Percentiles rank a stretch among this genome's conserved stretches.
Conservation (phyloP, 2,113 vertebrate genomes). For the Mirounga angustirostris region DNA sequence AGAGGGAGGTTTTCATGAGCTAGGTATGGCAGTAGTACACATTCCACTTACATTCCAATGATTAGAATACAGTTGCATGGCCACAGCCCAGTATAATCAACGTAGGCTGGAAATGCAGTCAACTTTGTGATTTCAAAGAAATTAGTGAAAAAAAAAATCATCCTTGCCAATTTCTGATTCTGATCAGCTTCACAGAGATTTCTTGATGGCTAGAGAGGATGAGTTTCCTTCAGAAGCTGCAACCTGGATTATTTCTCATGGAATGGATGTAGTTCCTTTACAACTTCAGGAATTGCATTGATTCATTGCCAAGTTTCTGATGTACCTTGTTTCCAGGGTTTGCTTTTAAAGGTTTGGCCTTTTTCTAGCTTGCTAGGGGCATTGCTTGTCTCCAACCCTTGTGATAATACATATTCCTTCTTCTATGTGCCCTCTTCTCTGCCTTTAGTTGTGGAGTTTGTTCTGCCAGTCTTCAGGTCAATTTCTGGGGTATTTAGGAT, state of each 20-base stretch:
- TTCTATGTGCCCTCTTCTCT: neutral
- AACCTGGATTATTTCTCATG: neutral
- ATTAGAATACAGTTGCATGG: neutral
- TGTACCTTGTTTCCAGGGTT: neutral
- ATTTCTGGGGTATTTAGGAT: neutral
- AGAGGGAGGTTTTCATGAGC: neutral
- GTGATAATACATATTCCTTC: neutral
- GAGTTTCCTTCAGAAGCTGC: neutral
- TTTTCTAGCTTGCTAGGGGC: neutral
- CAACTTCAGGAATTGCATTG: neutral
- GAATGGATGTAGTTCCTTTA: neutral
- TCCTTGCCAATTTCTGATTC: neutral
- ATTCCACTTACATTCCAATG: neutral
- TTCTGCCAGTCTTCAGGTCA: neutral
- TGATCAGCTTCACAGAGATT: neutral
- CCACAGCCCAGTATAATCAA: neutral
- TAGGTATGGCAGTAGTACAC: neutral
- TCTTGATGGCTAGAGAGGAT: neutral
- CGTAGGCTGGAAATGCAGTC: neutral
- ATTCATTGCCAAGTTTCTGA: conserved; percentile 47
- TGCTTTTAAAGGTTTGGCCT: neutral
- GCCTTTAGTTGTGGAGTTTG: neutral
- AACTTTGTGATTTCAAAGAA: conserved; percentile 7
- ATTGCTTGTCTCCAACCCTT: neutral
- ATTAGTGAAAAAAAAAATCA: neutral